Base-by-base conservation (phyloP, 2,888 invertebrate species). In the Diarsia brunnea region DNA sequence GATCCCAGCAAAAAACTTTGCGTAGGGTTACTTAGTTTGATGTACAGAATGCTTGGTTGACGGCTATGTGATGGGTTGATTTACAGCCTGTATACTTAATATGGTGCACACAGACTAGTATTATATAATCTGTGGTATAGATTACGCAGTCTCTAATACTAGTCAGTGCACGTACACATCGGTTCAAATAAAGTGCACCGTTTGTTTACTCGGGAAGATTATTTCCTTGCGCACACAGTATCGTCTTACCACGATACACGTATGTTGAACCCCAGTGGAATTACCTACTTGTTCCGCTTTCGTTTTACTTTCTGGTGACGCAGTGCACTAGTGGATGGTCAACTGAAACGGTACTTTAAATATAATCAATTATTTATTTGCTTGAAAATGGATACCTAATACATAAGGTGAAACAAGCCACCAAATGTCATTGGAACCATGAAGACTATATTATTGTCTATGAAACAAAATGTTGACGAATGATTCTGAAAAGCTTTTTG, bases 131-230 rank as follows among this genome's bases (percentile, higher is more conserved):
- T 63, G 43, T 43, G 63, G n/a, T 24, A 63, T 43, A 63, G 43
- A n/a, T 75, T 76, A 78, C 72, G 61, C 78, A 72, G 63, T 74
- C 24, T 16, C 27, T 8, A 65, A 85, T 88, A 79, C 88, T 87
- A 92, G 89, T 91, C 93, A 75, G 86, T 68, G 89, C 92, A 92
- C 92, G 94, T 93, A 90, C 90, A 90, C 88, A 82, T 89, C 87
- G 89, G 89, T 92, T 89, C 91, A 91, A 92, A 94, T 94, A 94
- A 94, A 94, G 91, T 93, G 94, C 94, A 93, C 90, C 87, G 89
- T 90, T 92, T 94, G 92, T 95, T 95, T 95, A 92, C 92, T 93
- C 88, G 91, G 89, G 92, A 91, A 95, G 95, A 95, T 95, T 95
- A 95, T 95, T 94, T 94, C 91, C 94, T 93, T 92, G 92, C 88